Evolutionary conservation across 2,888 invertebrate genomes (phyloP).

Genomic region (Operophtera brumata): DNA sequence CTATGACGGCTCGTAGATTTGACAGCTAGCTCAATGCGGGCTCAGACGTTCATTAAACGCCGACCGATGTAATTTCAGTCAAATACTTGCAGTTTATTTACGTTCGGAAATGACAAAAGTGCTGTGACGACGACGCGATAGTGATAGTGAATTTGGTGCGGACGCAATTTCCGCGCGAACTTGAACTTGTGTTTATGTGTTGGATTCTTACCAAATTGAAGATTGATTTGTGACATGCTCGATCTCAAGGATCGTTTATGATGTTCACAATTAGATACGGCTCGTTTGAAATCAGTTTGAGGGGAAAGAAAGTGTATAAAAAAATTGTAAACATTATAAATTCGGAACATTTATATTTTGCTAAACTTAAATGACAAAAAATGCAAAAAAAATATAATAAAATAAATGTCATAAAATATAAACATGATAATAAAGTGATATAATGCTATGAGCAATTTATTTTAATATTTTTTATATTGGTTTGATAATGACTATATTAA

Average conservation of each 20-base stretch:
- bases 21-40: constrained; percentile 82
- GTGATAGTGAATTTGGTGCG: constrained; percentile 41
- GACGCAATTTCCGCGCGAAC: constrained; percentile 64
- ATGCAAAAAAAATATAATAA: constrained; percentile 2
- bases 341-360: constrained; percentile 26
- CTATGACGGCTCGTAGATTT: constrained; percentile 82
- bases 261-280: constrained; percentile 74
- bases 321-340: constrained; percentile 59
- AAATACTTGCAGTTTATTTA: constrained; percentile 67
- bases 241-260: constrained; percentile 63
- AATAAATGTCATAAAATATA: constrained; percentile 30
- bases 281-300: constrained; percentile 62
- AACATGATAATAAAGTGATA: constrained; percentile 35
- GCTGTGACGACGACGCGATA: constrained; percentile 43
- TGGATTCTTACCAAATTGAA: constrained; percentile 51
- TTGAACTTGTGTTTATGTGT: constrained; percentile 56
- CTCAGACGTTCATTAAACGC: constrained; percentile 79
- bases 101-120: constrained; percentile 56
- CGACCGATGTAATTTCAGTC: constrained; percentile 74
- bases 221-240: constrained; percentile 72
- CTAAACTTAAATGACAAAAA: constrained; percentile 29
- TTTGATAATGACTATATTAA: constrained; percentile 4
- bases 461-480: constrained; percentile 20
- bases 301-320: constrained; percentile 71
- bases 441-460: constrained; percentile 29